A percentile compares a stretch with the other conserved stretches of the same genome.
Evolutionary conservation across 2,797 vertebrate species (phyloP).

Genomic region (Decapterus maruadsi): DNA sequence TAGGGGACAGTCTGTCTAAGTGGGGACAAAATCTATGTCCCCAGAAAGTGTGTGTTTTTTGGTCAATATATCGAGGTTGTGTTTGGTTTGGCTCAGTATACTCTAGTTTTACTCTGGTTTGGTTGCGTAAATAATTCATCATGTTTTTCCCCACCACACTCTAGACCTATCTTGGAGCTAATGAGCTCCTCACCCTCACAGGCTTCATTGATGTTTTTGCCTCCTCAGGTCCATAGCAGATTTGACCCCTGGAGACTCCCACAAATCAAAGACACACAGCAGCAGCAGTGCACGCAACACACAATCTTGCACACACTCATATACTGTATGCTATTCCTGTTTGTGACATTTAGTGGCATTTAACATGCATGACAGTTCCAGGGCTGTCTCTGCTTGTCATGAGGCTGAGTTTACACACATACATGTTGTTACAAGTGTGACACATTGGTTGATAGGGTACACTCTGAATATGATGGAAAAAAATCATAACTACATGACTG

Average conservation of each 20-base stretch:
- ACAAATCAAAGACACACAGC: constrained; percentile 28
- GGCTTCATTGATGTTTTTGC: constrained; percentile 44
- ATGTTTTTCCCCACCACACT: constrained; percentile 4
- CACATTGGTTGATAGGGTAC: neutral
- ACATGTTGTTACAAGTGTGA: constrained; percentile 11
- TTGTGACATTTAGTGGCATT: constrained; percentile 72
- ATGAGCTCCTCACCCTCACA: constrained; percentile 53
- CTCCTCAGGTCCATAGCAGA: constrained; percentile 24
- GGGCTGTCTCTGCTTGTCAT: constrained; percentile 39
- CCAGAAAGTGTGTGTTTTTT: neutral
- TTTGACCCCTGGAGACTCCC: constrained; percentile 11
- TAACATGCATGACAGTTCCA: constrained; percentile 71
- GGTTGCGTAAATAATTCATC: constrained; percentile 52
- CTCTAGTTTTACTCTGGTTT: neutral
- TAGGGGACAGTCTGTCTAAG: too few species aligned
- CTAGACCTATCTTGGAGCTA: constrained; percentile 26
- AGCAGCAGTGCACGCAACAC: constrained; percentile 3
- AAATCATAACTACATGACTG: neutral
- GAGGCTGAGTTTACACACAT: constrained; percentile 34
- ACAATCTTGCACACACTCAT: neutral
- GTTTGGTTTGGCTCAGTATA: constrained; percentile 6
- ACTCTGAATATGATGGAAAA: neutral
- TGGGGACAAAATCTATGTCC: too few species aligned
- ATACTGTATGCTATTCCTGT: constrained; percentile 54
- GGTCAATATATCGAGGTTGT: neutral